Conservation (phyloP, 2,888 invertebrate species). For the Acanthosepion pharaonis region DNA sequence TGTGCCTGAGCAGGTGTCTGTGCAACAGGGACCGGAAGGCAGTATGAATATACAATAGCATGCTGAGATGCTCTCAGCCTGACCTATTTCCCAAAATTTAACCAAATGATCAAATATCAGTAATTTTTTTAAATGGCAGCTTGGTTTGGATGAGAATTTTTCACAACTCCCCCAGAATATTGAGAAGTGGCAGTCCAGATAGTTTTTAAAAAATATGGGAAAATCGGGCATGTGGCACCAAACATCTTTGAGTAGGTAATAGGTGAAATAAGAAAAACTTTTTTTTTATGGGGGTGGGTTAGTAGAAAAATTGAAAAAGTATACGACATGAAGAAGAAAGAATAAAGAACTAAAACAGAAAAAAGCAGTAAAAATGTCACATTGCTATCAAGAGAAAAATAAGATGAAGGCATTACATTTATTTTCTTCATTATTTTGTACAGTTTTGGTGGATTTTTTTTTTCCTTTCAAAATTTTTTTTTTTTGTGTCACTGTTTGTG, state of each 20-base stretch:
- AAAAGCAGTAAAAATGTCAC: neutral
- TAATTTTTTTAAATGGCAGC: no score
- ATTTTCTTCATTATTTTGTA: neutral
- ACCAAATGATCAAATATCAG: no score
- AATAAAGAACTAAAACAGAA: neutral
- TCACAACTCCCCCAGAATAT: no score
- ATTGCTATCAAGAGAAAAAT: neutral
- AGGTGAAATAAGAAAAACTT: neutral
- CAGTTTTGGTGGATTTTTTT: neutral
- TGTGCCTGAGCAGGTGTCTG: no score
- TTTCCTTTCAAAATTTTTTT: neutral
- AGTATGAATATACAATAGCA: no score
- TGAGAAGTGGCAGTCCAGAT: neutral
- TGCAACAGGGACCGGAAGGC: no score
- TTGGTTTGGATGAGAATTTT: no score
- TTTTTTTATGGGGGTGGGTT: neutral
- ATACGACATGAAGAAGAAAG: no score
- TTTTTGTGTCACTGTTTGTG: no score
- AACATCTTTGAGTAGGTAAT: slow-evolving; percentile 33
- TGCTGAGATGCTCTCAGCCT: no score
- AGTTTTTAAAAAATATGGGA: neutral
- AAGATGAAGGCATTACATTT: neutral
- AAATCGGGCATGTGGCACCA: neutral
- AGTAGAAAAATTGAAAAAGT: neutral
- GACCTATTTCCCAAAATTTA: no score